These are phyloP conservation scores for Sphyrna mokarran DNA, from an alignment of 2,113 vertebrate species.

Conservation along the genomic window DNA sequence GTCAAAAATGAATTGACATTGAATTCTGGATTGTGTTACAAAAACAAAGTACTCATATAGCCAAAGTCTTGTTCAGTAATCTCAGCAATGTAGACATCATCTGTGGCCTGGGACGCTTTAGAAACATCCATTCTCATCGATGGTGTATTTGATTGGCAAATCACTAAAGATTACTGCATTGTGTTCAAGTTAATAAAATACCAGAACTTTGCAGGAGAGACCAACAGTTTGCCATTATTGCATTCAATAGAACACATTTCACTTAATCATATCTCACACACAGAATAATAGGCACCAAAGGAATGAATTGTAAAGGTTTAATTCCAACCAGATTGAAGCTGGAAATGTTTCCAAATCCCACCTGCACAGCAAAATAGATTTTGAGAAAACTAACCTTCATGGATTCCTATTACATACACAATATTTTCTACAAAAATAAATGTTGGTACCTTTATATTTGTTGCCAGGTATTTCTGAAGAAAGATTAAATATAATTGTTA, in stretches of 20 bases:
- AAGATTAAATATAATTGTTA: background rate
- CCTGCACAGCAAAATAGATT: background rate
- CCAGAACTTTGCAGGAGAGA: background rate
- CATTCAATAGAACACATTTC: background rate
- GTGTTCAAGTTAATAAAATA: background rate
- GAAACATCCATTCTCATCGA: background rate
- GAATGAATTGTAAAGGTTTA: background rate
- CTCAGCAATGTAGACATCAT: background rate
- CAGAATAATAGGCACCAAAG: background rate
- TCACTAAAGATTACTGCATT: background rate
- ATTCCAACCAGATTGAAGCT: background rate
- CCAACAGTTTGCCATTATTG: background rate
- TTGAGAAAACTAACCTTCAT: too few species aligned
- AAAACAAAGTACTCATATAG: background rate
- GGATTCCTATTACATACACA: too few species aligned
- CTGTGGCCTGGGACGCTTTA: background rate
- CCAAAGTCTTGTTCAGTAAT: background rate
- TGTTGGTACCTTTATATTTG: background rate
- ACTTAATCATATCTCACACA: conserved; percentile 8
- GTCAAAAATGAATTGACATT: too few species aligned
- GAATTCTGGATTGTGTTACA: background rate
- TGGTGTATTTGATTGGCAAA: background rate
- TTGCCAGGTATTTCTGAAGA: background rate
- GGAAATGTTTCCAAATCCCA: background rate
- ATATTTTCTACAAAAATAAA: background rate